These are phyloP conservation scores for Shargacucullia verbasci DNA, from an alignment of 2,888 invertebrate genomes.

Conservation along the genomic window DNA sequence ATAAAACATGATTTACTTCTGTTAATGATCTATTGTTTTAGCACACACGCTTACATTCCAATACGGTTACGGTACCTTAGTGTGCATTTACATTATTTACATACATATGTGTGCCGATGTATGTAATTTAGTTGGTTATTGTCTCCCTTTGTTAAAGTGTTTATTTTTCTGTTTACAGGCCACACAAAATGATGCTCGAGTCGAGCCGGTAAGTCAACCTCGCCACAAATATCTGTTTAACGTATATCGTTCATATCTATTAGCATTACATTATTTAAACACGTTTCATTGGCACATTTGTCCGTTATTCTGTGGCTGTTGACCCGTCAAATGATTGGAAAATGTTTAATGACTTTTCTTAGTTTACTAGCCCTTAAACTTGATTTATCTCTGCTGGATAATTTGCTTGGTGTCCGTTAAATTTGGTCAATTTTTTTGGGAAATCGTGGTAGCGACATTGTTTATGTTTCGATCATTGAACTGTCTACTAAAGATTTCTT, in stretches of 20 bases:
- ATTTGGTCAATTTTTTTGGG: constrained; percentile 19
- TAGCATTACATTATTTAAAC: constrained; percentile 29
- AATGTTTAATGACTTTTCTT: constrained; percentile 21
- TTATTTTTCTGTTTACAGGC: constrained; percentile 77
- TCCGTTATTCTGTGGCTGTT: constrained; percentile 53
- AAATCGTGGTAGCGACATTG: constrained; percentile 9
- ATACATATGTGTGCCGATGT: constrained; percentile 28
- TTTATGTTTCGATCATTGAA: constrained; percentile 36
- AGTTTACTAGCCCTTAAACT: constrained; percentile 30
- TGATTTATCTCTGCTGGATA: constrained; percentile 31
- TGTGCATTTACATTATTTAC: constrained; percentile 29
- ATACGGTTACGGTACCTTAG: constrained; percentile 22
- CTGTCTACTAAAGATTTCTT: constrained; percentile 38
- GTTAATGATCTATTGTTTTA: constrained; percentile 51
- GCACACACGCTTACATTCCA: constrained; percentile 23
- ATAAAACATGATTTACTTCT: constrained; percentile 43
- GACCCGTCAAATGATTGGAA: constrained; percentile 38
- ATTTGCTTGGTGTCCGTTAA: constrained; percentile 26
- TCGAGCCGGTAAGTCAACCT: constrained; percentile 81
- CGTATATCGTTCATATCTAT: constrained; percentile 50
- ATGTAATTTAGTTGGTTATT: constrained; percentile 34
- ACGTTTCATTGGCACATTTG: constrained; percentile 52
- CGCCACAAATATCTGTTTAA: constrained; percentile 49
- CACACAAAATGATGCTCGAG: constrained; percentile 88
- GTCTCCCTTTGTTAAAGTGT: constrained; percentile 48